phyloP scores from a whole-genome alignment of 2,797 vertebrate species.

The Synanceia verrucosa region DNA sequence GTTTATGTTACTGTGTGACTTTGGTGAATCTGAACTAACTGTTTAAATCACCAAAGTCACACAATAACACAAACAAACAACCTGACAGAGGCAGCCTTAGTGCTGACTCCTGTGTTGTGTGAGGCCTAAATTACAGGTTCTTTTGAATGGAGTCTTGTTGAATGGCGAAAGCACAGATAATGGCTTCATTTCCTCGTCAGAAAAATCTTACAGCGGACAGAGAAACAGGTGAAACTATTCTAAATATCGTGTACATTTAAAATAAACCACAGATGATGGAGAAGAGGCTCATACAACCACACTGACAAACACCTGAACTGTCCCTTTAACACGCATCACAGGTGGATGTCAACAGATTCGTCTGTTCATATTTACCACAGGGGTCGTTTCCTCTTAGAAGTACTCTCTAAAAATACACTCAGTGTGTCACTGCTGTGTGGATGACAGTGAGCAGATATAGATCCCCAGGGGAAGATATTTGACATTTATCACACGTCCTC shows the following conservation, averaged over 20 bases:
- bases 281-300: not conserved
- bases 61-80: not conserved
- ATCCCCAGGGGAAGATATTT: constrained; percentile 18
- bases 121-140: too few species aligned
- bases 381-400: not conserved
- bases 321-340: not conserved
- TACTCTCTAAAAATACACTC: not conserved
- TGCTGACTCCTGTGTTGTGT: too few species aligned
- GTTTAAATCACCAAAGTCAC: not conserved
- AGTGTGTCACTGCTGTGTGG: not conserved
- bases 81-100: not conserved
- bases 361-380: not conserved
- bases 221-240: not conserved
- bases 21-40: too few species aligned
- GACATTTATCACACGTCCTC: constrained; percentile 23
- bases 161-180: not conserved
- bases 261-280: not conserved
- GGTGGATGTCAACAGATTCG: not conserved
- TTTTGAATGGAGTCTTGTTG: not conserved
- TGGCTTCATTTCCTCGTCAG: too few species aligned
- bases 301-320: not conserved
- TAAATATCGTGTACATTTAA: not conserved
- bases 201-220: too few species aligned
- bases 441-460: not conserved
- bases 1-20: not conserved